Conservation (phyloP, 2,113 vertebrate genomes). For the Hipposideros armiger region DNA sequence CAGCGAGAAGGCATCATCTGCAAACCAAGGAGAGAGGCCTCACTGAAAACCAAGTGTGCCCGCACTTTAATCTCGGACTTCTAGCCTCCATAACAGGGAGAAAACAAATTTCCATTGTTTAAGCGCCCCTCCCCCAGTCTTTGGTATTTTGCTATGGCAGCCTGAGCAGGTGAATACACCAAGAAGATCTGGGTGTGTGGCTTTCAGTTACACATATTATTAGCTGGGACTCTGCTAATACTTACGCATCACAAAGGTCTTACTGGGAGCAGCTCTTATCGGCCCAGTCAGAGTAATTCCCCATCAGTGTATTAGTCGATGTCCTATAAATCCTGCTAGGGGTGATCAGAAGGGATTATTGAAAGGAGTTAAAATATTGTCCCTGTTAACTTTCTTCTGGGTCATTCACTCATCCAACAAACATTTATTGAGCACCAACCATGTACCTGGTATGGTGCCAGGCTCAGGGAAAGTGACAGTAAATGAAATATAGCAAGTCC, state of each 20-base stretch:
- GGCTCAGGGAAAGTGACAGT: neutral
- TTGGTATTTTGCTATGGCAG: neutral
- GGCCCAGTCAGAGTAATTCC: neutral
- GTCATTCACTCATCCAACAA: neutral
- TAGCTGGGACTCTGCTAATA: neutral
- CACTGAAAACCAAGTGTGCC: neutral
- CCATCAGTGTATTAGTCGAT: neutral
- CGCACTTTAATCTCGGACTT: neutral
- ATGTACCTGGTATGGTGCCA: neutral
- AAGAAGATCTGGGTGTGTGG: neutral
- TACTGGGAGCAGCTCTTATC: neutral
- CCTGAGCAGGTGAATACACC: neutral
- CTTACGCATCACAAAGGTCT: neutral
- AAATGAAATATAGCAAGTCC: neutral
- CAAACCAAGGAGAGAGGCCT: neutral
- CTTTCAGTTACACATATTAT: neutral
- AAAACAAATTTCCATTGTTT: neutral
- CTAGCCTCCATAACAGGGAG: neutral
- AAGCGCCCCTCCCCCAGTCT: neutral
- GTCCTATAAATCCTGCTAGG: neutral
- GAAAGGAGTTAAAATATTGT: neutral
- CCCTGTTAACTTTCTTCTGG: neutral
- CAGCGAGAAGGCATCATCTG: neutral
- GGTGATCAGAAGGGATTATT: neutral
- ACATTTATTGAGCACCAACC: neutral